Evolutionary conservation across 2,888 invertebrate species (phyloP), one percentile per base, ranked within the genome.

Genomic region (Lithophane semibrunnea): DNA sequence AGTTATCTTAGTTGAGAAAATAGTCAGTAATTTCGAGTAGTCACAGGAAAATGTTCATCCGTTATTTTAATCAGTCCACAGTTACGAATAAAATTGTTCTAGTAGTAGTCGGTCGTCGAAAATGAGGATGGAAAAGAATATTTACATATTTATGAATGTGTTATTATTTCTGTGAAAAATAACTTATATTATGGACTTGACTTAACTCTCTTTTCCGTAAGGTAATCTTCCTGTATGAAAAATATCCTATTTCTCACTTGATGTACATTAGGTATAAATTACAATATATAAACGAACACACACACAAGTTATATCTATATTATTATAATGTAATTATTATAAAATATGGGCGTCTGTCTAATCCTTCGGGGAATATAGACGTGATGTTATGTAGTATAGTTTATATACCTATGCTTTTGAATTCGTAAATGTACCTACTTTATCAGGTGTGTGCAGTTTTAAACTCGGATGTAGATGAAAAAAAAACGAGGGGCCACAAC

Each of bases 141-240:
- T 84, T 79, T 73, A 58, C 73, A 81, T 81, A 84, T 84, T 84
- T 84, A 84, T 79, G 73, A 84, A 83, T 58, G 29, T 79, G 52
- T 69, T 79, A 56, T 61, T 73, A 73, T 61, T 65, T 81, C 44
- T 61, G 21, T 10, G 8, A 18, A 18, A 21, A 73, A 24, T 66
- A 78, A 52, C 61, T 37, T 49, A 70, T 37, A 73, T 18, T 24
- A 13, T 5, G 13, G 64, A 56, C 58, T 56, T 68, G 61, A 56
- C 18, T 56, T 56, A 24, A 29, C 52, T 9, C 29, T 60, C 42
- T 66, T 69, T 81, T 73, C 37, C 68, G 66, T 77, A 47, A 60
- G 65, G 60, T 49, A 67, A 77, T 66, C 16, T 73, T 64, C 37
- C 29, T 68, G 64, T 69, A 61, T 79, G 65, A n/a, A 56, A 69